phyloP scores from a whole-genome alignment of 2,113 vertebrate genomes.

The Pituophis catenifer region DNA sequence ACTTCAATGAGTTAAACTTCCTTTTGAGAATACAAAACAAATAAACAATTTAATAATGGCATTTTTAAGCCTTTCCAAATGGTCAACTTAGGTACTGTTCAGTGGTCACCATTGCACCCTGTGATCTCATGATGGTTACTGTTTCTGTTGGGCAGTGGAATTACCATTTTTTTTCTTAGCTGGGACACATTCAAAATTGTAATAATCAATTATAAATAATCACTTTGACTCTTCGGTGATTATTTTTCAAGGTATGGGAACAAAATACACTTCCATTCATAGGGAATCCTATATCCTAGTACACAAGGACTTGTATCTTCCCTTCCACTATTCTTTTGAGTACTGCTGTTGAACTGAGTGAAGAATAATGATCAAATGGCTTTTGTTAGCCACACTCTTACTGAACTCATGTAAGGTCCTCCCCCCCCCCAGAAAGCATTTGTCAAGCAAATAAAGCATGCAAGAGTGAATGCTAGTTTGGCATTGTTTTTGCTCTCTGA shows the following conservation, averaged over 20 bases:
- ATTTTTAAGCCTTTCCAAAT: neutral
- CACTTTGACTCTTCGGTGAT: neutral
- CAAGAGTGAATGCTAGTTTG: neutral
- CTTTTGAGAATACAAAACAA: neutral
- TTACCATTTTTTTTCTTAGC: neutral
- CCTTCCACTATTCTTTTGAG: neutral
- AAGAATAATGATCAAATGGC: neutral
- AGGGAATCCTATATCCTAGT: neutral
- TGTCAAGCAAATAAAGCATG: neutral
- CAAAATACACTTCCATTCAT: neutral
- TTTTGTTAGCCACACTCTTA: neutral
- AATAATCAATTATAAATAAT: neutral
- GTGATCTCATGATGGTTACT: neutral
- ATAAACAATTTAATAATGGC: neutral
- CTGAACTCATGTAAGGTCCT: neutral
- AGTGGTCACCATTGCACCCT: neutral
- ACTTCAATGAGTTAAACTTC: neutral
- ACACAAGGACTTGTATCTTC: neutral
- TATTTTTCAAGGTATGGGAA: neutral
- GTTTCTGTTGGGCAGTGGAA: neutral
- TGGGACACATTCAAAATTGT: neutral
- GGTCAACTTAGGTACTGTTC: neutral
- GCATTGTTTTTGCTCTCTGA: neutral
- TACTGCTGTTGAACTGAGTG: neutral
- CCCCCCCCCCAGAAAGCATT: neutral